phyloP scores from a whole-genome alignment of 2,113 vertebrate genomes.

The Xyrauchen texanus region DNA sequence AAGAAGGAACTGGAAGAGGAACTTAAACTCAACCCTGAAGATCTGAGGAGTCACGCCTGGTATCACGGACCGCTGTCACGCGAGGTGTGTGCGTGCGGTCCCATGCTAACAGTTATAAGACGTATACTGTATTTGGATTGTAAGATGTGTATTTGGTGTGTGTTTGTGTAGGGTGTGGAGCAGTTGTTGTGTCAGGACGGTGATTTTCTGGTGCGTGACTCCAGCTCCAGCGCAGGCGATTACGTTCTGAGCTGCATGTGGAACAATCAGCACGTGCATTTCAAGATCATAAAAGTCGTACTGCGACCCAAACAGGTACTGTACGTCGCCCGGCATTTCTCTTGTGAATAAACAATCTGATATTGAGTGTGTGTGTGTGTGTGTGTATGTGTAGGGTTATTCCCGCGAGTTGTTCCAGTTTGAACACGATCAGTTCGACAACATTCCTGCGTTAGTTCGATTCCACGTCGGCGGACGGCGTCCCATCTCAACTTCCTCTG shows the following conservation, averaged over 20 bases:
- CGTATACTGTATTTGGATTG: too few relatives aligned
- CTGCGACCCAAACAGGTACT: constrained; percentile 79
- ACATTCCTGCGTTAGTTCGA: constrained; percentile 78
- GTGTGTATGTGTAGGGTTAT: constrained; percentile 71
- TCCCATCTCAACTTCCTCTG: constrained; percentile 78
- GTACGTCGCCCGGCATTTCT: not conserved
- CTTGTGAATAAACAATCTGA: not conserved
- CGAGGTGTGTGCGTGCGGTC: constrained; percentile 66
- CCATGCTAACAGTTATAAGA: too few relatives aligned
- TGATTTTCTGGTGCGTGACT: constrained; percentile 85
- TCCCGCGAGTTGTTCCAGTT: constrained; percentile 83
- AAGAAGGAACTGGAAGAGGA: constrained; percentile 83
- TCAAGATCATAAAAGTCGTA: constrained; percentile 82
- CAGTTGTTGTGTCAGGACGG: constrained; percentile 77
- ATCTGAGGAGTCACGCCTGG: constrained; percentile 81
- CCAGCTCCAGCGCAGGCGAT: constrained; percentile 68
- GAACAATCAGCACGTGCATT: constrained; percentile 78
- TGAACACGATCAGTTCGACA: constrained; percentile 85
- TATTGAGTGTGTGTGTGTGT: constrained; percentile 30
- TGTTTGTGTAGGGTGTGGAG: constrained; percentile 75
- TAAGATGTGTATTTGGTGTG: not conserved
- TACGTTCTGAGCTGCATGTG: constrained; percentile 83
- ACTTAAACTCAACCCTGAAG: constrained; percentile 77
- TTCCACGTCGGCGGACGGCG: constrained; percentile 76
- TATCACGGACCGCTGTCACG: constrained; percentile 79